These are phyloP conservation scores for Cecropterus lyciades DNA, from an alignment of 1,140 invertebrate genomes.

Conservation along the genomic window DNA sequence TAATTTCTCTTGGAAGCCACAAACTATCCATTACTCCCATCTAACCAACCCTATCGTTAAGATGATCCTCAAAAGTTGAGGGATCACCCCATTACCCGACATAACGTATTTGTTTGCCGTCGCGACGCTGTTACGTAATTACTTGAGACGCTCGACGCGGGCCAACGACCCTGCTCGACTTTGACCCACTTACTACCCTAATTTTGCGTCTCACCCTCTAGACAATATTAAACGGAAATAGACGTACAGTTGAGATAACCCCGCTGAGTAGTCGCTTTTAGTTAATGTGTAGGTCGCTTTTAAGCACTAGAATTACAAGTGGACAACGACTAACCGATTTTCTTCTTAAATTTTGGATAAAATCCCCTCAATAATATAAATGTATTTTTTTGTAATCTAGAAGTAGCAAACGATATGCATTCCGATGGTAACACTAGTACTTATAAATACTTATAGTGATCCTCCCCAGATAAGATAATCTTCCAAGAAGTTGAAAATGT, in stretches of 20 bases:
- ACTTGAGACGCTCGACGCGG: constrained; percentile 61
- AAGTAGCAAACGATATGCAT: too few relatives aligned
- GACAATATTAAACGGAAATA: constrained; percentile 54
- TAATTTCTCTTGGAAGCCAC: neutral
- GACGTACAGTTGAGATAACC: constrained; percentile 8
- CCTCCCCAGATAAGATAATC: too few relatives aligned
- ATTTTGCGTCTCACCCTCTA: constrained; percentile 72
- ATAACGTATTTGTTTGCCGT: constrained; percentile 24
- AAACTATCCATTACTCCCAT: neutral
- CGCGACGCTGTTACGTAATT: constrained; percentile 73
- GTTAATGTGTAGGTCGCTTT: too few relatives aligned
- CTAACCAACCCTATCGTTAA: constrained; percentile 9
- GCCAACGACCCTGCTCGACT: constrained; percentile 73
- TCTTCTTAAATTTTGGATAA: too few relatives aligned
- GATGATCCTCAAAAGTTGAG: constrained; percentile 13
- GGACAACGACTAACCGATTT: too few relatives aligned
- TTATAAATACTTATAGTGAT: too few relatives aligned
- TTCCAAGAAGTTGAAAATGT: too few relatives aligned
- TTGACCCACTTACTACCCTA: constrained; percentile 80
- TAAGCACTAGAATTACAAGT: too few relatives aligned
- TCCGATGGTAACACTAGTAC: too few relatives aligned
- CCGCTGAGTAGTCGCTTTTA: neutral
- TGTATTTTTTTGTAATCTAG: too few relatives aligned
- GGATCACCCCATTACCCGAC: constrained; percentile 34
- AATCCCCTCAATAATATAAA: too few relatives aligned